Evolutionary conservation across 2,113 vertebrate genomes (phyloP), one percentile per base, ranked within the genome.

Genomic region (Nansenia antarctica): DNA sequence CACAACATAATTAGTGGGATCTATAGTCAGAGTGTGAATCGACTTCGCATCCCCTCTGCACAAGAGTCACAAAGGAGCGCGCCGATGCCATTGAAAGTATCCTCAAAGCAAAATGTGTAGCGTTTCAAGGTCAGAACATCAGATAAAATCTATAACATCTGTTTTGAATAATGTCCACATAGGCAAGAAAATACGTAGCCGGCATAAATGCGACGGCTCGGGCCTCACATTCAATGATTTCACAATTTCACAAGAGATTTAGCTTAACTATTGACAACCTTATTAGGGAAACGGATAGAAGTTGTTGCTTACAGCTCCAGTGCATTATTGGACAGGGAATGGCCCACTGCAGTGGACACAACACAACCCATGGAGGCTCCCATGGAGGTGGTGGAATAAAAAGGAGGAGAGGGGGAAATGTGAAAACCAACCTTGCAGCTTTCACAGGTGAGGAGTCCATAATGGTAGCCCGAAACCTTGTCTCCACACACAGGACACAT

Each of bases 401-500:
- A 31, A 3, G 4, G n/a, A 24, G 31, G 31, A 45, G 11, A n/a
- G 35, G 7, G 18, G 12, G 29, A 2, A 53, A 55, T 62, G 12
- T 35, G 42, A 26, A 18, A 75, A 88, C 94, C 77, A 83, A 99
- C 98, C 98, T 99, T 99, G 94, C 98, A 99, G 84, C 98, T 99
- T 87, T 99, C 98, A 82, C 98, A 99, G 88, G 98, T 99, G 86
- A 99, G 93, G 31, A 99, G 95, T 78, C 98, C 98, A 30, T 99
- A 99, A 82, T 99, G 98, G 88, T 99, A 99, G 15, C 98, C 98
- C 52, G 98, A 99, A 69, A 99, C 98, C 88, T 98, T 98, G 88
- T 99, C 98, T 85, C 97, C 98, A 69, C 98, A 99, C 72, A 99
- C 98, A 1, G 98, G 98, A 87, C 98, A 99, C 81, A 99, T 94